These are phyloP conservation scores for Germaria angustata DNA, from an alignment of 2,888 invertebrate species.

Conservation along the genomic window DNA sequence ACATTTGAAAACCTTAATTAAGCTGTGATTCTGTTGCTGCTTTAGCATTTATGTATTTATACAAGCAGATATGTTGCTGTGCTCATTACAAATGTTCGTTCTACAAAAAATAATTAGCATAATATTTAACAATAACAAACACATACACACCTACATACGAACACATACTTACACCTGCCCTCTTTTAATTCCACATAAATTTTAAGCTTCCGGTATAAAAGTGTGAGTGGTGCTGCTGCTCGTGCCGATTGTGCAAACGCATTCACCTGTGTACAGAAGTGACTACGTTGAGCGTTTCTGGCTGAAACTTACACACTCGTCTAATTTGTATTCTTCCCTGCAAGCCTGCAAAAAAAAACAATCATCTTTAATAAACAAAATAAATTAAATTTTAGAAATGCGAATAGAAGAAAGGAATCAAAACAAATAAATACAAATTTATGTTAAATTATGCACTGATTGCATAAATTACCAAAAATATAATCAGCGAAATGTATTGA, in stretches of 20 bases:
- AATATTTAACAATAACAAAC: slow-evolving; percentile 62
- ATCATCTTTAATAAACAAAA: slow-evolving; percentile 53
- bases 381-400: slow-evolving; percentile 28
- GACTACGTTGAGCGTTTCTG: neutral
- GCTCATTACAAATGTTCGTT: slow-evolving; percentile 60
- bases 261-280: neutral
- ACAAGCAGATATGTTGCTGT: slow-evolving; percentile 25
- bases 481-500: neutral
- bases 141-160: neutral
- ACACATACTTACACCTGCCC: neutral
- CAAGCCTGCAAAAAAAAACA: slow-evolving; percentile 5
- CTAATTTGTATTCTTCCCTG: slow-evolving; percentile 57
- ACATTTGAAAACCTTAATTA: slow-evolving; percentile 47
- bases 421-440: slow-evolving; percentile 52
- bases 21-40: slow-evolving; percentile 38
- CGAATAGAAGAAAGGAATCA: neutral
- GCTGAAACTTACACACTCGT: slow-evolving; percentile 15
- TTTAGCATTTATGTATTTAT: neutral
- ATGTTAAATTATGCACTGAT: slow-evolving; percentile 61
- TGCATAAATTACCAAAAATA: slow-evolving; percentile 57
- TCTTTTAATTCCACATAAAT: slow-evolving; percentile 24
- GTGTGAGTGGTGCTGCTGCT: neutral
- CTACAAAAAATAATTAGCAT: slow-evolving; percentile 63
- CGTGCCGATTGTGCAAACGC: slow-evolving; percentile 8
- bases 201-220: neutral